Evolutionary conservation across 2,888 invertebrate species (phyloP).

Genomic region (Drosophila niveifrons): DNA sequence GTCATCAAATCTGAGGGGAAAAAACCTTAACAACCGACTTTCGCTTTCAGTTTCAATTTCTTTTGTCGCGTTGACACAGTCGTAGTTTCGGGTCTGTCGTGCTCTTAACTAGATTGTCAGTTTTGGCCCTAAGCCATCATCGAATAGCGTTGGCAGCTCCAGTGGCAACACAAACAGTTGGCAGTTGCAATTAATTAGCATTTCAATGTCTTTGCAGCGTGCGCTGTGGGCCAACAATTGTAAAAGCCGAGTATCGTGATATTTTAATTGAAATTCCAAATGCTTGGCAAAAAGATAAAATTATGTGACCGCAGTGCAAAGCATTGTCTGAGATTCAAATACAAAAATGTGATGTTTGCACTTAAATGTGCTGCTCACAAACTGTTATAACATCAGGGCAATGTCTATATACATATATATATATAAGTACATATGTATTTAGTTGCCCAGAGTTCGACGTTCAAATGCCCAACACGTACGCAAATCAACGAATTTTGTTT

Average conservation of each 20-base stretch:
- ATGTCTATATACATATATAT: slow-evolving; percentile 12
- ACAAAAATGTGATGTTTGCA: slow-evolving; percentile 40
- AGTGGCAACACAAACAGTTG: slow-evolving; percentile 19
- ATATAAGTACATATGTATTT: background rate
- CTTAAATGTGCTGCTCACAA: slow-evolving; percentile 30
- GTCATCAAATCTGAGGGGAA: slow-evolving; percentile 27
- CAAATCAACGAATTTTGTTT: slow-evolving; percentile 46
- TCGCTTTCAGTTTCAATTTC: slow-evolving; percentile 79
- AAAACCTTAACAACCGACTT: slow-evolving; percentile 42
- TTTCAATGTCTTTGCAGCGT: slow-evolving; percentile 53
- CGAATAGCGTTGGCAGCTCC: slow-evolving; percentile 8
- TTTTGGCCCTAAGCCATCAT: slow-evolving; percentile 5
- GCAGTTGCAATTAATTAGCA: slow-evolving; percentile 47
- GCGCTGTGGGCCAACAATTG: slow-evolving; percentile 22
- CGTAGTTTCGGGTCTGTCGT: slow-evolving; percentile 18
- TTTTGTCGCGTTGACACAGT: slow-evolving; percentile 30
- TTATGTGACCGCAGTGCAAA: slow-evolving; percentile 71
- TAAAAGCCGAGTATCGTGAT: slow-evolving; percentile 35
- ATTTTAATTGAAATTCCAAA: slow-evolving; percentile 71
- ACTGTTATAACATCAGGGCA: slow-evolving; percentile 46
- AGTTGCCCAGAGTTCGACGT: slow-evolving; percentile 13
- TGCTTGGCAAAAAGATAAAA: slow-evolving; percentile 42
- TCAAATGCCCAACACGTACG: slow-evolving; percentile 39
- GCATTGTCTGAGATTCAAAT: slow-evolving; percentile 42
- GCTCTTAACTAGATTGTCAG: slow-evolving; percentile 18